These are phyloP conservation scores for Polyodon spathula DNA, from an alignment of 2,113 vertebrate genomes.

Conservation along the genomic window DNA sequence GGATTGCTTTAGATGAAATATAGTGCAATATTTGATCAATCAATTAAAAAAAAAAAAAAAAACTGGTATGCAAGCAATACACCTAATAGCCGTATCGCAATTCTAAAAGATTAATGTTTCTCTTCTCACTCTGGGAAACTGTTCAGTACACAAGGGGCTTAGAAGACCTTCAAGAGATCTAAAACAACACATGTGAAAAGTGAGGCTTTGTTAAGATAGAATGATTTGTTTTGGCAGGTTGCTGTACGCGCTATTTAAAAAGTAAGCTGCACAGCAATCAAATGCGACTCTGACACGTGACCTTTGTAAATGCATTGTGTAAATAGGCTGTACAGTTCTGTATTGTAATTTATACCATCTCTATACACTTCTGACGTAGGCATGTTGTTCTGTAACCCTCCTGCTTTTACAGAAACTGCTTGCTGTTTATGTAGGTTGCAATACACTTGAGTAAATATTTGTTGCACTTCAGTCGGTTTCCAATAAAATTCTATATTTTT, in stretches of 20 bases:
- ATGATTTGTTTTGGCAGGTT: constrained; percentile 17
- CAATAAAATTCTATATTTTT: constrained; percentile 48
- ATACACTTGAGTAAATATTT: constrained; percentile 30
- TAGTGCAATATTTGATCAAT: too few species aligned
- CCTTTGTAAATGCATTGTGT: constrained; percentile 36
- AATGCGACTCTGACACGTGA: constrained; percentile 21
- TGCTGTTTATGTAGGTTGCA: constrained; percentile 15
- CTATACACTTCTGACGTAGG: constrained; percentile 22
- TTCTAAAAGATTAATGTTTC: too few species aligned
- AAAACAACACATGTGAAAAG: constrained; percentile 18
- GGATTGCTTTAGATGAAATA: too few species aligned
- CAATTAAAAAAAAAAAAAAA: too few species aligned
- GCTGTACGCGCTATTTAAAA: constrained; percentile 28
- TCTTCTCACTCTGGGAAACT: too few species aligned
- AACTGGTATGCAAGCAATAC: too few species aligned
- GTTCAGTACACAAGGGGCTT: constrained; percentile 26
- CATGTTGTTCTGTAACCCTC: constrained; percentile 32
- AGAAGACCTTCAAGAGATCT: constrained; percentile 1
- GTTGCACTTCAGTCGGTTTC: constrained; percentile 40
- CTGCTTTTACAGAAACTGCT: constrained; percentile 34
- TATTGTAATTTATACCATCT: constrained; percentile 40
- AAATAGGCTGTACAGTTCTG: constrained; percentile 40
- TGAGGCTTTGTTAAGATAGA: constrained; percentile 20
- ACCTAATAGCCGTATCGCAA: too few species aligned
- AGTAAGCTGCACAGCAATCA: constrained; percentile 8